Conservation (phyloP, 2,888 invertebrate genomes). For the Phlogophora meticulosa region DNA sequence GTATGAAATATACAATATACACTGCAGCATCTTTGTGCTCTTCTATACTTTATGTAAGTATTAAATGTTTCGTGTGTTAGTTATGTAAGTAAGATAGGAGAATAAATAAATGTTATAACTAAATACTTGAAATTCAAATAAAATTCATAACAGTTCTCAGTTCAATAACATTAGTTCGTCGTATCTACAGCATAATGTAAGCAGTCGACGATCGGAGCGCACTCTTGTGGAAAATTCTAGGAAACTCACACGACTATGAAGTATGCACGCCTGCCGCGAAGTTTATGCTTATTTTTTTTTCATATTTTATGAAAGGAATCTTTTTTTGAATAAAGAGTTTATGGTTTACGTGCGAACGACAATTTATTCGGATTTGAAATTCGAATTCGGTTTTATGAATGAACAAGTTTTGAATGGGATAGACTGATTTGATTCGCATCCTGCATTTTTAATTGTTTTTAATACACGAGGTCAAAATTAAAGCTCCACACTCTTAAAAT, state of each 20-base stretch:
- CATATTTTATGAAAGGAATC: slow-evolving; percentile 52
- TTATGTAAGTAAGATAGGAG: too few species aligned
- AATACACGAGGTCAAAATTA: too few species aligned
- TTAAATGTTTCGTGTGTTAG: too few species aligned
- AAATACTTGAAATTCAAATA: slow-evolving; percentile 39
- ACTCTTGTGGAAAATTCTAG: slow-evolving; percentile 84
- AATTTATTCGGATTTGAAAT: slow-evolving; percentile 63
- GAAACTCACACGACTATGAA: slow-evolving; percentile 81
- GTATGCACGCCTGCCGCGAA: slow-evolving; percentile 73
- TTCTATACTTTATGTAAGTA: too few species aligned
- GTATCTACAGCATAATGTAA: slow-evolving; percentile 60
- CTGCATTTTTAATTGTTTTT: slow-evolving; percentile 24
- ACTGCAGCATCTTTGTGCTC: too few species aligned
- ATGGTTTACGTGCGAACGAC: slow-evolving; percentile 53
- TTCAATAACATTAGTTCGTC: slow-evolving; percentile 57
- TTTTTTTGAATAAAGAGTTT: slow-evolving; percentile 58
- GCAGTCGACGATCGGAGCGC: slow-evolving; percentile 73
- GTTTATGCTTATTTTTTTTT: slow-evolving; percentile 74
- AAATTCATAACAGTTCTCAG: slow-evolving; percentile 50
- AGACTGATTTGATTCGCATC: slow-evolving; percentile 30
- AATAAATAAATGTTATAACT: slow-evolving; percentile 14
- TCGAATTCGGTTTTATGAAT: slow-evolving; percentile 47
- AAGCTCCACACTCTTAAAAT: too few species aligned
- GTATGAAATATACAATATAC: too few species aligned
- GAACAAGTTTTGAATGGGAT: slow-evolving; percentile 48